Base-by-base conservation (phyloP, 2,888 invertebrate species). In the Caenorhabditis sp. region DNA sequence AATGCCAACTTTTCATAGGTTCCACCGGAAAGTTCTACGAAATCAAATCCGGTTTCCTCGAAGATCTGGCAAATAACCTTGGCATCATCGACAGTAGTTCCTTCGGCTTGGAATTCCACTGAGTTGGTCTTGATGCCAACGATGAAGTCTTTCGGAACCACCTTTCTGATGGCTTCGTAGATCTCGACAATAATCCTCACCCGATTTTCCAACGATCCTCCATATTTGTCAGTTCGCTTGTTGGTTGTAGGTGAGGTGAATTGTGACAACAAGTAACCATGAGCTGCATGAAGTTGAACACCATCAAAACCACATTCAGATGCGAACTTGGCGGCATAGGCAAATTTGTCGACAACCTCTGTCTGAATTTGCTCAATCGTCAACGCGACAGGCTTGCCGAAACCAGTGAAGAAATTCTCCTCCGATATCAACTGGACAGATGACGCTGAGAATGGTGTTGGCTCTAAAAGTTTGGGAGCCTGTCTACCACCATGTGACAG, bases 61-160 rank as follows among this genome's bases (percentile, higher is more conserved):
- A 62, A 63, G 4, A 51, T 50, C n/a, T 49, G 2, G 60, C 82
- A 79, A 61, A 82, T 82, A 10, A 62, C 66, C 26, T 69, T 69
- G 0, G 83, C 81, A 53, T 83, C 83, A 10, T 80, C 67, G 0
- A 76, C 68, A n/a, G 76, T 67, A 1, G 81, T 69, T 51, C 83
- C 83, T n/a, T 77, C 65, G 10, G 69, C 67, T 68, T 83, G 83
- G 64, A 83, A 83, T 54, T 83, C 83, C 8, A 82, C 79, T 2
- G 83, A 83, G 62, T 83, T 83, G 17, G 81, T 73, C 31, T 83
- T 83, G 60, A 83, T 76, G 37, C 83, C 83, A n/a, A 83, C 73
- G n/a, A 82, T 36, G 27, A 83, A 83, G 1, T 78, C 78, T 0
- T 65, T 76, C 3, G 82, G 80, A 49, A 82, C 70, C 37, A 64